Percentiles rank a stretch among this genome's conserved stretches.
Evolutionary conservation across 2,888 invertebrate genomes (phyloP).

Genomic region (Caenorhabditis sp.): DNA sequence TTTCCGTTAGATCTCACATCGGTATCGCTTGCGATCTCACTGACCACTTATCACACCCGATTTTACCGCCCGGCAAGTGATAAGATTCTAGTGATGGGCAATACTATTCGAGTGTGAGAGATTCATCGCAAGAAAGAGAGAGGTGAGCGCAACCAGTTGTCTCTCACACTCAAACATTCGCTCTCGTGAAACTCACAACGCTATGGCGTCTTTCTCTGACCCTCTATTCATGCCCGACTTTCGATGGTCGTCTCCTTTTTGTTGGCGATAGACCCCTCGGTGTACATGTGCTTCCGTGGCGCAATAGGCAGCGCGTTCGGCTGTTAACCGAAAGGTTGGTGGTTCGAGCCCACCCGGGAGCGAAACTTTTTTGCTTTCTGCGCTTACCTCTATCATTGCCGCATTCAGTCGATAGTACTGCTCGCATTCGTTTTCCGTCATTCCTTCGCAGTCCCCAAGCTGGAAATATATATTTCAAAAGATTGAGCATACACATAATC

Average conservation of each 20-base stretch:
- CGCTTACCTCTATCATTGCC: conserved; percentile 72
- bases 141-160: conserved; percentile 24
- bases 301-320: conserved; percentile 91
- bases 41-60: conserved; percentile 41
- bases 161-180: neutral
- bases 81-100: too few species aligned
- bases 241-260: neutral
- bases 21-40: conserved; percentile 29
- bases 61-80: neutral
- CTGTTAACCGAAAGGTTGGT: conserved; percentile 99
- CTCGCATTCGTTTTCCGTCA: conserved; percentile 75
- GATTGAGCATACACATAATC: too few species aligned
- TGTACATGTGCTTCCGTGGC: conserved; percentile 59
- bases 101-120: too few species aligned
- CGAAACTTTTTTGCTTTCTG: conserved; percentile 62
- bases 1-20: conserved; percentile 54
- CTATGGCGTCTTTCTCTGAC: too few species aligned
- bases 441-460: conserved; percentile 76
- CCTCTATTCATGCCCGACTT: neutral
- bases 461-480: conserved; percentile 41
- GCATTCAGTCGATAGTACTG: conserved; percentile 74
- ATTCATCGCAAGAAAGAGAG: neutral
- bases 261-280: neutral
- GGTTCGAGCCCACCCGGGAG: conserved; percentile 88
- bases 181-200: too few species aligned